Evolutionary conservation across 1,140 invertebrate species (phyloP).

Genomic region (Lepidostoma basale): DNA sequence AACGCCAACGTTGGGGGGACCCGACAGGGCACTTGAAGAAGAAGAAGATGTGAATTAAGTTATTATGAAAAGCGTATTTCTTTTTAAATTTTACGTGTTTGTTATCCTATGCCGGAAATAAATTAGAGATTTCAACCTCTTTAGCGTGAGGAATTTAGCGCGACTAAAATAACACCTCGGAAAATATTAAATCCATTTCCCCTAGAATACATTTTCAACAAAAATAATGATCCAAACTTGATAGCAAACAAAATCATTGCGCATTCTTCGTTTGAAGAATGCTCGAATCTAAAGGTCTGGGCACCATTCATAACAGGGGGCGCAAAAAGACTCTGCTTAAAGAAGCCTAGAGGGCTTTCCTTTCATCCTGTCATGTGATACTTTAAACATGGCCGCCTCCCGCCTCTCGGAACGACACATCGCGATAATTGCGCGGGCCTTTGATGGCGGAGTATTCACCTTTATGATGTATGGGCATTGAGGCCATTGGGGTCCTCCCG

Average conservation of each 20-base stretch:
- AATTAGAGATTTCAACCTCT: no score
- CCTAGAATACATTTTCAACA: no score
- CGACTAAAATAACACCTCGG: no score
- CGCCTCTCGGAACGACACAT: constrained; percentile 18
- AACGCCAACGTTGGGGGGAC: no score
- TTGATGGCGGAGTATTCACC: constrained; percentile 32
- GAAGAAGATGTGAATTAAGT: no score
- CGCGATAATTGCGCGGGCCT: constrained; percentile 30
- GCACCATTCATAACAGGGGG: constrained; percentile 19
- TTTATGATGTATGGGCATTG: constrained; percentile 31
- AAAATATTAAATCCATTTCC: no score
- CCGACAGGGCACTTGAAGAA: no score
- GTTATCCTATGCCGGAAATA: no score
- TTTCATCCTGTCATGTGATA: constrained; percentile 31
- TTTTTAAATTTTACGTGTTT: no score
- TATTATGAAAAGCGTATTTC: no score
- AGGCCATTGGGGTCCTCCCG: constrained; percentile 1
- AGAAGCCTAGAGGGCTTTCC: constrained; percentile 7
- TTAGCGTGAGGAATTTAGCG: no score
- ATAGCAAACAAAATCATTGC: neutral
- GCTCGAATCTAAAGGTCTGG: constrained; percentile 12
- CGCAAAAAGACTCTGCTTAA: constrained; percentile 22
- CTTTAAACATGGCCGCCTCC: constrained; percentile 15
- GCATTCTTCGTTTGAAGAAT: constrained; percentile 17
- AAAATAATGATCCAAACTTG: neutral